These are phyloP conservation scores for Nesoenas mayeri DNA, from an alignment of 2,113 vertebrate genomes.

Conservation along the genomic window DNA sequence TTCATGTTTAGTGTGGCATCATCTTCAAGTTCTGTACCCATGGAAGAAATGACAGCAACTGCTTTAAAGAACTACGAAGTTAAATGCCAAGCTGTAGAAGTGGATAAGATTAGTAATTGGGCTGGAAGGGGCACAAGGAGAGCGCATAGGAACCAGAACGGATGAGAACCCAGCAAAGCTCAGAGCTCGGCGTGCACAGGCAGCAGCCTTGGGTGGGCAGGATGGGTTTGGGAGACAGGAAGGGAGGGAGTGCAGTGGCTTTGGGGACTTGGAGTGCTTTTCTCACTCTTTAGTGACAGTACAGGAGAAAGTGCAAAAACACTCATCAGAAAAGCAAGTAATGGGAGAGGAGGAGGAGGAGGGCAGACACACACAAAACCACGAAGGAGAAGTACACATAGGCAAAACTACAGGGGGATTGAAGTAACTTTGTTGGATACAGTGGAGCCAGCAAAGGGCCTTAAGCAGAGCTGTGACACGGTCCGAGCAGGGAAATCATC, in stretches of 20 bases:
- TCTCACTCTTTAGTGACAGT: neutral
- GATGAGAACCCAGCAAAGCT: too few relatives aligned
- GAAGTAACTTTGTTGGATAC: neutral
- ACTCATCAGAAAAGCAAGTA: neutral
- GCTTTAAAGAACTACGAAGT: neutral
- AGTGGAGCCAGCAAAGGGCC: neutral
- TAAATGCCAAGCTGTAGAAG: neutral
- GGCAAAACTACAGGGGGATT: accelerated
- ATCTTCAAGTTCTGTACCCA: neutral
- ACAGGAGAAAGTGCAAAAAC: neutral
- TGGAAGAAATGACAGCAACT: neutral
- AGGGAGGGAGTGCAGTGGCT: neutral
- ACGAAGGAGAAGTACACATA: accelerated
- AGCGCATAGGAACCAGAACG: neutral
- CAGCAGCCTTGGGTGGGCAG: too few relatives aligned
- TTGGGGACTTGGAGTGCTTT: neutral
- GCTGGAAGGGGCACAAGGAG: neutral
- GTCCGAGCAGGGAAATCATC: neutral
- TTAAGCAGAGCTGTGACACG: accelerated
- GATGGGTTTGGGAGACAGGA: neutral
- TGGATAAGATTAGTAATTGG: neutral
- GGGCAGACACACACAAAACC: neutral
- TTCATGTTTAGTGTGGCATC: neutral
- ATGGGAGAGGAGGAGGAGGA: neutral
- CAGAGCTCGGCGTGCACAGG: too few relatives aligned